These are phyloP conservation scores for Pangasianodon hypophthalmus DNA, from an alignment of 2,113 vertebrate genomes.

Conservation along the genomic window DNA sequence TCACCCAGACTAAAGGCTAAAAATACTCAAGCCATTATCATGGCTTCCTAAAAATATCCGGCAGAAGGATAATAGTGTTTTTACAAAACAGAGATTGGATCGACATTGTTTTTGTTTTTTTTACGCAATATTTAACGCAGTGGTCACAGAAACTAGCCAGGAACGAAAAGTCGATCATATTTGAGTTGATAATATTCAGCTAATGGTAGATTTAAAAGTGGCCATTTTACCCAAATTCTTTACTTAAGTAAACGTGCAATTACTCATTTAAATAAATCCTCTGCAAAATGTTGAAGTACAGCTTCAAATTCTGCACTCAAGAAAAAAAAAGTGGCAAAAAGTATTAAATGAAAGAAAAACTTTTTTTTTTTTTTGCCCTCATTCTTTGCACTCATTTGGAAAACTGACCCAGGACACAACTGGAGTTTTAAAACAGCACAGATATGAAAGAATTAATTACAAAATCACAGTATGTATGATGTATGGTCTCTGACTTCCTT, in stretches of 20 bases:
- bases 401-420: too few species aligned
- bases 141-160: too few species aligned
- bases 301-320: too few species aligned
- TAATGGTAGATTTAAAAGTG: background rate
- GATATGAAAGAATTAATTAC: too few species aligned
- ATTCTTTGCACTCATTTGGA: background rate
- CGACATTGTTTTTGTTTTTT: background rate
- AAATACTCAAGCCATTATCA: background rate
- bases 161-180: background rate
- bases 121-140: background rate
- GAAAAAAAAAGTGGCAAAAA: too few species aligned
- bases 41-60: background rate
- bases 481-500: too few species aligned
- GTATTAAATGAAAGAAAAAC: too few species aligned
- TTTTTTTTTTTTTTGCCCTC: too few species aligned
- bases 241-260: background rate
- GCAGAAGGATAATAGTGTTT: background rate
- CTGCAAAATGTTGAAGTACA: background rate
- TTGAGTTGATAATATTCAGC: background rate
- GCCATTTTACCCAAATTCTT: background rate
- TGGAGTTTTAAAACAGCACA: too few species aligned
- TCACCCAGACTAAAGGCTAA: constrained; percentile 18
- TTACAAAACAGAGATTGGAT: background rate
- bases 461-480: too few species aligned
- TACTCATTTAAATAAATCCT: background rate